phyloP scores from a whole-genome alignment of 2,888 invertebrate species.

The Pyrocoelia pectoralis region DNA sequence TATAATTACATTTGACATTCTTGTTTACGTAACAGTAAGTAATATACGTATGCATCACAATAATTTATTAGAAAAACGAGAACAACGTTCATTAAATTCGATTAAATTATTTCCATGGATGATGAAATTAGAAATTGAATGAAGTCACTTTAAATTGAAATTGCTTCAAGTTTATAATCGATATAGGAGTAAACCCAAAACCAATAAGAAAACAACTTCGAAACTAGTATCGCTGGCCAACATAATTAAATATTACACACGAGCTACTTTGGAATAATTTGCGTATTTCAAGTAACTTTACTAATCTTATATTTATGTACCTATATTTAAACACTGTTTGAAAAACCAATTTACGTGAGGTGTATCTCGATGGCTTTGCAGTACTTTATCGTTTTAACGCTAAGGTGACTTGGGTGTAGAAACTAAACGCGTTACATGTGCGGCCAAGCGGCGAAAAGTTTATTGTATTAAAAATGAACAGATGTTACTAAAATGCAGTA shows the following conservation, averaged over 20 bases:
- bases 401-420: too few relatives aligned
- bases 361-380: too few relatives aligned
- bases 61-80: neutral
- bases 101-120: constrained; percentile 27
- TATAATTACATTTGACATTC: neutral
- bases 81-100: constrained; percentile 20
- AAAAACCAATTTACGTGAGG: neutral
- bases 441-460: too few relatives aligned
- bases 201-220: constrained; percentile 36
- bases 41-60: too few relatives aligned
- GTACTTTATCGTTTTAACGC: too few relatives aligned
- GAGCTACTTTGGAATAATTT: constrained; percentile 31
- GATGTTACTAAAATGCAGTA: too few relatives aligned
- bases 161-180: constrained; percentile 31
- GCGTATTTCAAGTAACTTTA: constrained; percentile 17
- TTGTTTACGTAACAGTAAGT: too few relatives aligned
- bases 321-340: neutral
- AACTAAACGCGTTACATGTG: too few relatives aligned
- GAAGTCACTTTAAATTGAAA: constrained; percentile 42
- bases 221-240: constrained; percentile 33
- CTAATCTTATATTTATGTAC: neutral
- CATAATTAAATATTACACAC: constrained; percentile 41
- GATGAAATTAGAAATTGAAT: constrained; percentile 49
- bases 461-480: too few relatives aligned
- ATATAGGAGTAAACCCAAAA: constrained; percentile 32